Conservation (phyloP, 2,888 invertebrate species). For the Caenorhabditis angaria region DNA sequence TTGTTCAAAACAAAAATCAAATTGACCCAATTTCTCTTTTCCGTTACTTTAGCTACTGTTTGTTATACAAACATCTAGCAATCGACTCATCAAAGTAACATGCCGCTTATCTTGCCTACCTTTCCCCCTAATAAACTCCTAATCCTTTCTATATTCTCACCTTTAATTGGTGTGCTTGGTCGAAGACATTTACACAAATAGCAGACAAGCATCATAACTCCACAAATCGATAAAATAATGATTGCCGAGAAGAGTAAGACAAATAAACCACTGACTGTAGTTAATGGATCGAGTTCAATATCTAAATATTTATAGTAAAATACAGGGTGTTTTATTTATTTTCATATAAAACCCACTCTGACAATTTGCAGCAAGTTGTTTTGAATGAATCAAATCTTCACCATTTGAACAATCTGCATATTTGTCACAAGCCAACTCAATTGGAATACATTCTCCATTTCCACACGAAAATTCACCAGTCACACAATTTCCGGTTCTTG, state of each 20-base stretch:
- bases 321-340: slow-evolving; percentile 11
- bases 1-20: too few species aligned
- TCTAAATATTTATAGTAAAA: slow-evolving; percentile 38
- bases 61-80: too few species aligned
- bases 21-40: too few species aligned
- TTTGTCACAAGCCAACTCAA: slow-evolving; percentile 53
- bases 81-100: too few species aligned
- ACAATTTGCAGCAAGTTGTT: slow-evolving; percentile 52
- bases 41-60: too few species aligned
- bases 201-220: slow-evolving; percentile 44
- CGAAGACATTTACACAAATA: slow-evolving; percentile 46
- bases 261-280: slow-evolving; percentile 44
- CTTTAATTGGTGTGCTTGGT: slow-evolving; percentile 35
- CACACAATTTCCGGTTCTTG: slow-evolving; percentile 40
- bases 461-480: slow-evolving; percentile 55
- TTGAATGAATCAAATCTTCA: slow-evolving; percentile 46
- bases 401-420: slow-evolving; percentile 56
- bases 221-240: slow-evolving; percentile 37
- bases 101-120: too few species aligned
- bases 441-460: slow-evolving; percentile 56
- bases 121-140: neutral
- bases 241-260: slow-evolving; percentile 43
- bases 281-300: slow-evolving; percentile 48
- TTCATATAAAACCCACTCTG: slow-evolving; percentile 35
- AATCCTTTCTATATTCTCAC: slow-evolving; percentile 13